Percentiles rank a stretch among this genome's conserved stretches.
Evolutionary conservation across 1,140 invertebrate genomes (phyloP).

Genomic region (Maniola jurtina): DNA sequence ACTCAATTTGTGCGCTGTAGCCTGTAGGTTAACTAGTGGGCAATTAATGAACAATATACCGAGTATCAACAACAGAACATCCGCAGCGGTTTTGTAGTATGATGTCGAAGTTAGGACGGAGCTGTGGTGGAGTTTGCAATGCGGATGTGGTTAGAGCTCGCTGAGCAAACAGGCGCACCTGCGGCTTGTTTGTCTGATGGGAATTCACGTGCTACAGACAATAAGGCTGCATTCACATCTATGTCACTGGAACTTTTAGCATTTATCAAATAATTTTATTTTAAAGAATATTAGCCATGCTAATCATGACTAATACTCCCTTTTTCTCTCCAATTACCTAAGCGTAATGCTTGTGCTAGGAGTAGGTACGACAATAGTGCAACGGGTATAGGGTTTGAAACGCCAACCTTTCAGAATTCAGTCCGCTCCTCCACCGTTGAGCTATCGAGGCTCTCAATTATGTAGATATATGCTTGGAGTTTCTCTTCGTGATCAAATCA

Average conservation of each 20-base stretch:
- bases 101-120: constrained; percentile 6
- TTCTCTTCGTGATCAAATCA: too few relatives aligned
- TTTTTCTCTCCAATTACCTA: too few relatives aligned
- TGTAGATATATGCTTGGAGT: too few relatives aligned
- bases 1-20: background rate
- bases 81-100: background rate
- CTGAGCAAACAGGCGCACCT: constrained; percentile 12
- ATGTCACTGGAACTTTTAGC: background rate
- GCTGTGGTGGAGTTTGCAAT: constrained; percentile 11
- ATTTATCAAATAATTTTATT: background rate
- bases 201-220: background rate
- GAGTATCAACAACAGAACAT: constrained; percentile 4
- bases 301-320: too few relatives aligned
- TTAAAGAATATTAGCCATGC: too few relatives aligned
- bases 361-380: too few relatives aligned
- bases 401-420: too few relatives aligned
- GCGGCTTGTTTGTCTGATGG: constrained; percentile 10
- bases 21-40: background rate
- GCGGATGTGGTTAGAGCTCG: constrained; percentile 8
- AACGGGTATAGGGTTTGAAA: too few relatives aligned
- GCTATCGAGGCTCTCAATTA: too few relatives aligned
- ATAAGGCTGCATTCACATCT: background rate
- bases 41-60: constrained; percentile 4
- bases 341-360: too few relatives aligned
- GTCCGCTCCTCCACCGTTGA: too few relatives aligned